Evolutionary conservation across 2,888 invertebrate species (phyloP).

Genomic region (Morinoia aosen): DNA sequence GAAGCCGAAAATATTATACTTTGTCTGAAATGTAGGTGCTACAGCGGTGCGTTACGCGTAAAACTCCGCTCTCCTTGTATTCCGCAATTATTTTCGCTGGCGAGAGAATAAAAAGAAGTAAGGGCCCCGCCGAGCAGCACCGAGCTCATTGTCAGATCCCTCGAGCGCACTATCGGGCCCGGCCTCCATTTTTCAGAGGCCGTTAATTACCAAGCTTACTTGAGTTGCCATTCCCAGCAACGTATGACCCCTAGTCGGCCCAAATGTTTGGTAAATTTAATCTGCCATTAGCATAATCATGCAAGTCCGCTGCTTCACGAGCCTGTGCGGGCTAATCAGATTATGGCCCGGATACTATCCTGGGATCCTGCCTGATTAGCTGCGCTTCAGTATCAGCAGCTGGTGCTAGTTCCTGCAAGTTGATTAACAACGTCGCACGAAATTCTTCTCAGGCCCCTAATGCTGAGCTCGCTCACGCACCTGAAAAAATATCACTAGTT

Average conservation of each 20-base stretch:
- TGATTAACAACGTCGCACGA: conserved; percentile 13
- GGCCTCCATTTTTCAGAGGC: conserved; percentile 38
- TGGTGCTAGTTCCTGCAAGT: conserved; percentile 32
- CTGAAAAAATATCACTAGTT: background rate
- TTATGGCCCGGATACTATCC: conserved; percentile 47
- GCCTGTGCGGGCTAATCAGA: conserved; percentile 49
- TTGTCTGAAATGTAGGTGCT: background rate
- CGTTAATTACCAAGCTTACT: conserved; percentile 49
- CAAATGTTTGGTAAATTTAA: conserved; percentile 52
- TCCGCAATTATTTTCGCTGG: background rate
- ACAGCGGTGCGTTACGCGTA: background rate
- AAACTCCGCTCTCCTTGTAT: background rate
- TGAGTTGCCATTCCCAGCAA: conserved; percentile 51
- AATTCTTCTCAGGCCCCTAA: background rate
- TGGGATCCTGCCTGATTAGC: conserved; percentile 47
- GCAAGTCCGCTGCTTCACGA: conserved; percentile 46
- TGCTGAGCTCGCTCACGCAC: background rate
- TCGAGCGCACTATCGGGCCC: background rate
- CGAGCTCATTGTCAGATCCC: conserved; percentile 16
- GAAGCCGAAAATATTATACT: background rate
- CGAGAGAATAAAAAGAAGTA: background rate
- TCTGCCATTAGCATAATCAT: conserved; percentile 53
- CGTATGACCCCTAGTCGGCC: conserved; percentile 43
- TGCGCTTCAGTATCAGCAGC: conserved; percentile 49
- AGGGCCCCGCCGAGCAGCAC: background rate